Base-by-base conservation (phyloP, 2,888 invertebrate species). In the Craniophora ligustri region DNA sequence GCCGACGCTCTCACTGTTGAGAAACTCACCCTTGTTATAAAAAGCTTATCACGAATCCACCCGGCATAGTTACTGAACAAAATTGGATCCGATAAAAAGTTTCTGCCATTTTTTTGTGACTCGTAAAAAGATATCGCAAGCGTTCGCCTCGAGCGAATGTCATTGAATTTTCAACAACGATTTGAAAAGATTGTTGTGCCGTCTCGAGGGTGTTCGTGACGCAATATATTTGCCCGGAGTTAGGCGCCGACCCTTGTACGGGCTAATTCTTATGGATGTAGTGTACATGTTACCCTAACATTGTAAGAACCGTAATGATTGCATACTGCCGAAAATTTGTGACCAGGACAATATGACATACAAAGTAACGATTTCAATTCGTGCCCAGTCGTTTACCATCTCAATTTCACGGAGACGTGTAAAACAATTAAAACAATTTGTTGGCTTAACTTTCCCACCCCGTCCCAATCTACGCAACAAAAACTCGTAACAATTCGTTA, bases 41-140 rank as follows among this genome's bases (percentile, higher is more conserved):
- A 85, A 84, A 84, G 82, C 86, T 87, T 87, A 87, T 87, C 87
- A 82, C 69, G 76, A 76, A 82, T 80, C 84, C 84, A 79, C 82
- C 82, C 83, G 78, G 76, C 77, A 84, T 84, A 84, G 84, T 84
- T 84, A 81, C 85, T 82, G 82, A 81, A 81, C 85, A 81, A 85
- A 87, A 87, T 86, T 86, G 87, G 85, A 84, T 84, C 79, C 77
- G 85, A 85, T 86, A 86, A 85, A 86, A 84, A 82, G 78, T 83
- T 82, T 82, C 67, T 75, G 75, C 76, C 76, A 82, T 82, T 85
- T 86, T 85, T 83, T 86, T 82, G 81, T 75, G 77, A 82, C 79
- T 84, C 82, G 79, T 83, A 84, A 84, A 85, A 84, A 82, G 81
- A 86, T 84, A 87, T 81, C 80, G 79, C 72, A 67, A 69, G 69